These are phyloP conservation scores for Synaphobranchus kaupii DNA, from an alignment of 2,797 vertebrate genomes.

Conservation along the genomic window DNA sequence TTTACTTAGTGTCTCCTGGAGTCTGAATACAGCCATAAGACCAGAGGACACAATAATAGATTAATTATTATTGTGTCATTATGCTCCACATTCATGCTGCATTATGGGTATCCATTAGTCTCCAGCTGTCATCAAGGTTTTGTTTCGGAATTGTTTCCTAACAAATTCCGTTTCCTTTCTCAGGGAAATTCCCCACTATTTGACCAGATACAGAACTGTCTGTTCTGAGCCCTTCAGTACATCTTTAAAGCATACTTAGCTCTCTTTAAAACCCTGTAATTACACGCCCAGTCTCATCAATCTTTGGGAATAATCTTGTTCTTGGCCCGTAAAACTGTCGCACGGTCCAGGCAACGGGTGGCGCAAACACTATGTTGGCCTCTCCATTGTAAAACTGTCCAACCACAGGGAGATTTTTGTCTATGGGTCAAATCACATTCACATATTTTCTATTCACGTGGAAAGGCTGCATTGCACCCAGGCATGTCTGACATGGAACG, in stretches of 20 bases:
- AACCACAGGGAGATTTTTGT: conserved; percentile 15
- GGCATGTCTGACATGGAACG: conserved; percentile 37
- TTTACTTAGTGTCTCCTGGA: conserved; percentile 24
- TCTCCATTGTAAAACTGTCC: conserved; percentile 26
- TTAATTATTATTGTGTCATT: not conserved
- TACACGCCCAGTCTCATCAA: conserved; percentile 22
- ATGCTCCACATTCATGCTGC: not conserved
- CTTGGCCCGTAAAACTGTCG: conserved; percentile 5
- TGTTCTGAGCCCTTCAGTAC: conserved; percentile 18
- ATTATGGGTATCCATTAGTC: not conserved
- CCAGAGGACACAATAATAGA: not conserved
- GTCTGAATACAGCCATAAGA: not conserved
- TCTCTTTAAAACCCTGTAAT: conserved; percentile 27
- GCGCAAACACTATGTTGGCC: not conserved
- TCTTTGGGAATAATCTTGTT: conserved; percentile 17
- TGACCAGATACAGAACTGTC: not conserved
- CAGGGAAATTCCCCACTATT: not conserved
- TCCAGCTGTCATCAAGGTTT: not conserved
- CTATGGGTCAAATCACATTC: conserved; percentile 27
- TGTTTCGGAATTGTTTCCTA: not conserved
- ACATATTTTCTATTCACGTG: conserved; percentile 1
- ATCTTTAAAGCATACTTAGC: conserved; percentile 25
- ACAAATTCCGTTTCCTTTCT: not conserved
- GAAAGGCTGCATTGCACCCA: conserved; percentile 30
- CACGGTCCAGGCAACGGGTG: not conserved